Conservation (phyloP, 2,888 invertebrate species). For the Leptopilina myrica region DNA sequence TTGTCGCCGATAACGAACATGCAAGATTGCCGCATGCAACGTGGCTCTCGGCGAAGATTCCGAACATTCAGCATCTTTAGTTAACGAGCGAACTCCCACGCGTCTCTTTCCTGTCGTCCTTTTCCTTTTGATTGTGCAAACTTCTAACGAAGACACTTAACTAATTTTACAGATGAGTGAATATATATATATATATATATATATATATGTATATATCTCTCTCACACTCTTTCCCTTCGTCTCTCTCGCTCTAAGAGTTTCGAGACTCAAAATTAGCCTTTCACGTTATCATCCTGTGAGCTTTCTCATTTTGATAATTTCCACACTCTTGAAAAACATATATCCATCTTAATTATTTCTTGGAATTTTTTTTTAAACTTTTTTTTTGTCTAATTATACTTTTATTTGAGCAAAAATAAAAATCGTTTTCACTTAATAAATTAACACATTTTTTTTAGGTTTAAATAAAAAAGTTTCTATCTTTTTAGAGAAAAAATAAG, state of each 20-base stretch:
- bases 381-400: too few relatives aligned
- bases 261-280: neutral
- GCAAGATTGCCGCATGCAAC: conserved; percentile 27
- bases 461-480: too few relatives aligned
- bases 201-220: too few relatives aligned
- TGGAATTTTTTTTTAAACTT: too few relatives aligned
- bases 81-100: conserved; percentile 14
- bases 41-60: neutral
- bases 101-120: conserved; percentile 19
- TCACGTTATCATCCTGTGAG: too few relatives aligned
- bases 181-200: neutral
- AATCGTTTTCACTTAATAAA: too few relatives aligned
- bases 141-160: conserved; percentile 16
- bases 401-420: too few relatives aligned
- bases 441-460: too few relatives aligned
- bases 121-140: conserved; percentile 14
- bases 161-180: conserved; percentile 27
- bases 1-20: conserved; percentile 29
- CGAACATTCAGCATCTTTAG: conserved; percentile 30
- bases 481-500: too few relatives aligned
- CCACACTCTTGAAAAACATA: neutral
- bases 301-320: conserved; percentile 3
- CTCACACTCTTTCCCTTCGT: neutral
- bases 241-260: neutral
- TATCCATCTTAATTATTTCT: too few relatives aligned